Conservation (phyloP, 2,797 vertebrate species). For the Bucorvus abyssinicus region DNA sequence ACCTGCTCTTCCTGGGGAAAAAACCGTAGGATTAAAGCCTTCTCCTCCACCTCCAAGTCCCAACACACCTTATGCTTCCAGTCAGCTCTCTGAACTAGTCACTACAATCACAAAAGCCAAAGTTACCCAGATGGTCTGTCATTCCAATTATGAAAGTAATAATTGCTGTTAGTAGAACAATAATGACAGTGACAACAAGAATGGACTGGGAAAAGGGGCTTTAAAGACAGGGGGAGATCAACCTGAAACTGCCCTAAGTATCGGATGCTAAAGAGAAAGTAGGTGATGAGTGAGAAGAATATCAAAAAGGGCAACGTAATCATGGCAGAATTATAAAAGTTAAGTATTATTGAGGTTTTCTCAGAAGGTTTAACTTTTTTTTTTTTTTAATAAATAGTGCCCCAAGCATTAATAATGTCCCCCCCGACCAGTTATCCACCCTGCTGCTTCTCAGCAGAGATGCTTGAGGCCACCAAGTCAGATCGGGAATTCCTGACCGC, state of each 20-base stretch:
- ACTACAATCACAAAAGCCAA: not conserved
- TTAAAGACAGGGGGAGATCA: not conserved
- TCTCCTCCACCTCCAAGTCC: not conserved
- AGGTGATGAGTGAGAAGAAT: not conserved
- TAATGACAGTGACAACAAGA: not conserved
- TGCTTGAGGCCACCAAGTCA: slow-evolving; percentile 6
- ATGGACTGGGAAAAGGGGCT: not conserved
- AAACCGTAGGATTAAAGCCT: not conserved
- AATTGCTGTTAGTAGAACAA: not conserved
- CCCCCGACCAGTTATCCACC: not conserved
- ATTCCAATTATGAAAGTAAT: not conserved
- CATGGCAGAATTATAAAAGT: not conserved
- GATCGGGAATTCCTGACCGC: slow-evolving; percentile 36
- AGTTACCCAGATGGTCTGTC: not conserved
- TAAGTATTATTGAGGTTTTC: not conserved
- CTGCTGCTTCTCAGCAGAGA: not conserved
- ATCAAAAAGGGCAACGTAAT: not conserved
- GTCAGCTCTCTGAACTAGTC: not conserved
- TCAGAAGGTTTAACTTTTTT: not conserved
- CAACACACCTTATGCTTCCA: not conserved
- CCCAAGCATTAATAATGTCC: not conserved
- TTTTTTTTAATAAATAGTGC: not conserved
- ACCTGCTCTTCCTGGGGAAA: not conserved
- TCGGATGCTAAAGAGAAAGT: not conserved
- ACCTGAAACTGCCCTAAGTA: not conserved